Base-by-base conservation (phyloP, 2,113 vertebrate species). In the Bombycilla garrulus region DNA sequence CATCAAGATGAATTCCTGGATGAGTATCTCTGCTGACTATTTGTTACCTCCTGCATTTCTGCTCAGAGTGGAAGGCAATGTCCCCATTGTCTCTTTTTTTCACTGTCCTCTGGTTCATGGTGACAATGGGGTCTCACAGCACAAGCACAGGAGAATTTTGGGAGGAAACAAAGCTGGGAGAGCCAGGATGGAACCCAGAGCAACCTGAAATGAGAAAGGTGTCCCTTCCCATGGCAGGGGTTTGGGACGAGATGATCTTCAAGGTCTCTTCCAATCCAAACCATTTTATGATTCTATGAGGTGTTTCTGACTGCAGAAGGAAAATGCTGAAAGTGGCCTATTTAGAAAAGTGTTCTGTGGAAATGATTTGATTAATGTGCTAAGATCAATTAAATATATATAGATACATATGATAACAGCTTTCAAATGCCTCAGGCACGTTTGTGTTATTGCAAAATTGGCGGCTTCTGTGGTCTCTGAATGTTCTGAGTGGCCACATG, bases 401-500 rank as follows among this genome's bases (percentile, higher is more conserved):
- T 45, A 47, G 54, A 19, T 36, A 21, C 48, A 15, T 7, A n/a
- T 40, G 16, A 58, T 40, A 86, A 65, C 29, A 50, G 26, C 38
- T 62, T 56, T 90, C 20, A 54, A 82, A 83, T 67, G 71, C 57
- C 51, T 82, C 56, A 62, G 60, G 36, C 36, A 31, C 56, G 25
- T 44, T 86, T 90, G 25, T 17, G 36, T 40, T 36, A 17, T 26
- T 81, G 79, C 51, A 78, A 80, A 92, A 60, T 45, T 71, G 90
- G 79, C 74, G 83, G 64, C 19, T 81, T 92, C 79, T 83, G 58
- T 67, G 44, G 71, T 56, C 70, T 86, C 47, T 86, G 82, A 83
- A 44, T 73, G 53, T 67, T 83, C 64, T 78, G 44, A 71, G 81
- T 81, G 82, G 69, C 79, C 85, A 93, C 88, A 88, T 88, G 64